Base-by-base conservation (phyloP, 2,888 invertebrate species). In the Lacanobia oleracea region DNA sequence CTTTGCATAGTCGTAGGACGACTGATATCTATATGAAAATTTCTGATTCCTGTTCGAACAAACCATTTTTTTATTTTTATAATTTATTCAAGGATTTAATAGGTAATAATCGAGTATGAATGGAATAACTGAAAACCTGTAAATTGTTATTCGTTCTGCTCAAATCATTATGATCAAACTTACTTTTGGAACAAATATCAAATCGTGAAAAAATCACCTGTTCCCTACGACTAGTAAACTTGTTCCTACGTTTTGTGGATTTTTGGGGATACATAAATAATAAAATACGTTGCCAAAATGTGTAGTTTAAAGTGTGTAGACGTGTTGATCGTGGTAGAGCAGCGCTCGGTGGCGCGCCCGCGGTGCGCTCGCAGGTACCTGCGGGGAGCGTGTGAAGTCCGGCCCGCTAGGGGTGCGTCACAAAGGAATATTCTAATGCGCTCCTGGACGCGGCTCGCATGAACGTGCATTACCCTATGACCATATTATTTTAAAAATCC, bases 401-500 rank as follows among this genome's bases (percentile, higher is more conserved):
- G 93, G 94, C 91, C 93, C 88, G 89, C 90, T 92, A 93, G 92
- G 94, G 91, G 88, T 81, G 79, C 83, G 48, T 75, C 86, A 94
- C 92, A 94, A 95, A 90, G 87, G 84, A 87, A 93, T 94, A 96
- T 96, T 96, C 94, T 94, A 94, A 95, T 95, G 90, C 95, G 93
- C 95, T 94, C 95, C 92, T 96, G 95, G 96, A 95, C 96, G 93
- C 88, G 92, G 92, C 94, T 91, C 92, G 93, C 94, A 93, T 95
- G 93, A 95, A 95, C 95, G 94, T 94, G 87, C 94, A 93, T 92
- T 94, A 94, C 96, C 94, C 95, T 94, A 95, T 94, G 95, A 94
- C 95, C 95, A 93, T 95, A 95, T 95, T 95, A 95, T 96, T 96
- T 96, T 94, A 95, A 95, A 93, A 94, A 93, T 94, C 90, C 91